Evolutionary conservation across 2,113 vertebrate species (phyloP), one percentile per base, ranked within the genome.

Genomic region (Calypte anna): DNA sequence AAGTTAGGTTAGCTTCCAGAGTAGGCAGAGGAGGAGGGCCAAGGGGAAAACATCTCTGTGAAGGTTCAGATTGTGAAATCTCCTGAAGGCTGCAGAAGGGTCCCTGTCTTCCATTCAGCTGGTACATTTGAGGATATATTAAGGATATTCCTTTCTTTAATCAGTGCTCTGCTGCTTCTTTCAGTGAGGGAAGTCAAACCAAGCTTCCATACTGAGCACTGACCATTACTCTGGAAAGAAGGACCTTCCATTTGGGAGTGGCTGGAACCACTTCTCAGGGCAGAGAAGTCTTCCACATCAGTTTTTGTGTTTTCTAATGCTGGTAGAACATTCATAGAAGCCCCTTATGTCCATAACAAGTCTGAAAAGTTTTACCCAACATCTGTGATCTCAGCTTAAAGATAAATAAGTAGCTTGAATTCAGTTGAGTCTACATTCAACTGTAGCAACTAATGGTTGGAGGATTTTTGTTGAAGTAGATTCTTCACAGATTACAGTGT

Each of bases 391-490:
- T 43, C 27, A 30, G 22, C 67, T 86, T 69, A 54, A 76, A 77
- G 55, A 62, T 89, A 61, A 82, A 72, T n/a, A 10, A 82, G 36
- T 19, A 76, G 31, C 54, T 82, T 51, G 69, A 83, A 91, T 74
- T 46, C 46, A 54, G 51, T 55, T 93, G 58, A 73, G 69, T 77
- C 81, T 55, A 43, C 63, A 55, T 82, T 85, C 74, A 89, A 4
- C 61, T 82, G 25, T 46, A 70, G n/a, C 58, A 90, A 58, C 10
- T 58, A 66, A 43, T 80, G 74, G 54, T 75, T 94, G 87, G 72
- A 88, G 81, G 67, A 67, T 12, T n/a, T 33, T 33, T 33, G 33
- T 33, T 33, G 33, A 30, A 76, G 51, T 2, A 73, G 28, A 85
- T 33, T 55, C 67, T 30, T 62, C 62, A 58, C 33, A 85, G 40